These are phyloP conservation scores for Plebejus anna DNA, from an alignment of 2,888 invertebrate species.

Conservation along the genomic window DNA sequence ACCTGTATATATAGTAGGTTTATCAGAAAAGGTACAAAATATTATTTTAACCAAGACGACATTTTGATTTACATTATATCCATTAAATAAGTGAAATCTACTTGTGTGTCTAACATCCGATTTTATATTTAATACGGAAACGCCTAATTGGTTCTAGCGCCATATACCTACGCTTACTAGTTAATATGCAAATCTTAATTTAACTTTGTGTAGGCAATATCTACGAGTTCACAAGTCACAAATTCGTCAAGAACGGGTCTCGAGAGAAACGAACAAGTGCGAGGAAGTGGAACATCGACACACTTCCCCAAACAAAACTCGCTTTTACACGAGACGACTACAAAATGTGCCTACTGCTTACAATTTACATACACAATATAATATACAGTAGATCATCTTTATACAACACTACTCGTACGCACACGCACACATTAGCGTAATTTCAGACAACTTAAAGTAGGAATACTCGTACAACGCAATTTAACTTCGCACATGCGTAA, in stretches of 20 bases:
- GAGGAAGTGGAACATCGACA: slow-evolving; percentile 50
- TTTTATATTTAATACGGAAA: neutral
- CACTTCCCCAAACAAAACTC: slow-evolving; percentile 41
- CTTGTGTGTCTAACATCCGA: slow-evolving; percentile 5
- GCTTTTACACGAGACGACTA: slow-evolving; percentile 28
- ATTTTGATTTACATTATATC: neutral
- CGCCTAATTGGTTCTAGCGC: neutral
- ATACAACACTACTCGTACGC: neutral
- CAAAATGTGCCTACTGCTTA: slow-evolving; percentile 7
- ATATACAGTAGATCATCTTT: neutral
- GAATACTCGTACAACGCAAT: neutral
- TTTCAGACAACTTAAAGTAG: no score
- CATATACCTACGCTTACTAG: neutral
- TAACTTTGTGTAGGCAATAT: neutral
- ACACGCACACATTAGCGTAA: no score
- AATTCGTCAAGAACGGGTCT: slow-evolving; percentile 52
- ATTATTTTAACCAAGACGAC: no score
- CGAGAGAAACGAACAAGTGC: slow-evolving; percentile 59
- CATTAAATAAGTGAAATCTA: slow-evolving; percentile 3
- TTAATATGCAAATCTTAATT: neutral
- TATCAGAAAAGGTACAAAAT: neutral
- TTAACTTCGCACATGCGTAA: neutral
- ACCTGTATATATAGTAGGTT: neutral
- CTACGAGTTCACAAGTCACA: neutral
- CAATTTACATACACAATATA: neutral